These are phyloP conservation scores for Cyprinella venusta DNA, from an alignment of 2,797 vertebrate genomes.

Conservation along the genomic window DNA sequence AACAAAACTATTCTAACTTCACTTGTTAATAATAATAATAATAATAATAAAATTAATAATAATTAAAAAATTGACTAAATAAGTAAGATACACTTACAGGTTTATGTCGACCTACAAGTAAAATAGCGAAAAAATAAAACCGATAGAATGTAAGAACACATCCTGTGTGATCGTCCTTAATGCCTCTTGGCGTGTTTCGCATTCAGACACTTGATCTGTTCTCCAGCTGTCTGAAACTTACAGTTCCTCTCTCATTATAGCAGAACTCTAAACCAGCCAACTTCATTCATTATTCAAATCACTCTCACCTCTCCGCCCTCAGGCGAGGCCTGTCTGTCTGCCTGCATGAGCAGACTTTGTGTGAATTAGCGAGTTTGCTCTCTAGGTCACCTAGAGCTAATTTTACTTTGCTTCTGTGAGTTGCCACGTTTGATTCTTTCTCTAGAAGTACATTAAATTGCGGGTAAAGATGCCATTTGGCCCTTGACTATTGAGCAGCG, in stretches of 20 bases:
- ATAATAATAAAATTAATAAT: too few relatives aligned
- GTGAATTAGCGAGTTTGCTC: conserved; percentile 13
- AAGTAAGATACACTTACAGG: background rate
- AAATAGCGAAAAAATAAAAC: background rate
- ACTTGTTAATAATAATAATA: background rate
- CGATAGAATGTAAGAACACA: background rate
- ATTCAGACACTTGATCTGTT: conserved; percentile 45
- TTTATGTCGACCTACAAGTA: background rate
- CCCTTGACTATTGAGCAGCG: background rate
- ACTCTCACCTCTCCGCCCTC: conserved; percentile 39
- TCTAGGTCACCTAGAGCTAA: conserved; percentile 29
- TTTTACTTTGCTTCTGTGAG: conserved; percentile 7
- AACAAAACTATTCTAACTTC: too few relatives aligned
- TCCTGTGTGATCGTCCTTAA: background rate
- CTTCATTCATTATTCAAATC: conserved; percentile 53
- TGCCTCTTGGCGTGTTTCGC: conserved; percentile 26
- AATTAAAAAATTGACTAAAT: background rate
- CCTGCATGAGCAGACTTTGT: conserved; percentile 12
- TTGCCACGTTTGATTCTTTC: conserved; percentile 5
- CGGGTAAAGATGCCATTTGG: conserved; percentile 15
- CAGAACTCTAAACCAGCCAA: conserved; percentile 19
- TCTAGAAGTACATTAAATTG: background rate
- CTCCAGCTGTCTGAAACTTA: conserved; percentile 37
- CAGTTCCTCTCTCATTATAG: conserved; percentile 34
- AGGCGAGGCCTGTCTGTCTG: conserved; percentile 23